Base-by-base conservation (phyloP, 2,113 vertebrate species). In the Muntiacus muntjak region DNA sequence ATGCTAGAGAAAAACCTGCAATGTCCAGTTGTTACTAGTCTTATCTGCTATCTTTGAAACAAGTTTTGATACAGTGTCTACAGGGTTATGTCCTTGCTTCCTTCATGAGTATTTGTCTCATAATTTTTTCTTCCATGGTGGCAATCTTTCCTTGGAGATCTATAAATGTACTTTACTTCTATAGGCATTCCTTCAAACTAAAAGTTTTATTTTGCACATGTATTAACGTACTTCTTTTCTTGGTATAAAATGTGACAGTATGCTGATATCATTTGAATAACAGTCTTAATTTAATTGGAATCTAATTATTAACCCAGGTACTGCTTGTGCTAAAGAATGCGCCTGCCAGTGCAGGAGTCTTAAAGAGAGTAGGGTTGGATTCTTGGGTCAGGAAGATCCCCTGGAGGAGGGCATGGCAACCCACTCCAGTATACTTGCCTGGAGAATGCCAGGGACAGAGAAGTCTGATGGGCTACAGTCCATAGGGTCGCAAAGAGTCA, bases 401-500 rank as follows among this genome's bases (percentile, higher is more conserved):
- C 9, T 23, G 67, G n/a, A 0, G 19, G 19, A 23, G n/a, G 9
- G 9, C 5, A 12, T 40, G 67, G n/a, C 16, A 71, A 23, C 67
- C n/a, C n/a, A 40, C 67, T 71, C 67, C n/a, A 71, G 33, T 19
- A n/a, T 67, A n/a, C 5, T 71, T 71, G n/a, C 67, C n/a, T 71
- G 10, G n/a, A 40, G n/a, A 36, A 71, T 40, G 2, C n/a, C 10
- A 71, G 12, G 4, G n/a, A 23, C n/a, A 71, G 19, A 71, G 5
- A n/a, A 71, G 10, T 5, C 67, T 40, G n/a, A n/a, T 40, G 67
- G 67, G 67, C n/a, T 71, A 19, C 17, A 71, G n/a, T 71, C 64
- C 1, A 2, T 71, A 71, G 67, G 19, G n/a, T 71, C 19, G 23
- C n/a, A 40, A 71, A 40, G n/a, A 71, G 19, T 71, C n/a, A 40